Evolutionary conservation across 2,888 invertebrate genomes (phyloP).

Genomic region (Trisateles emortualis): DNA sequence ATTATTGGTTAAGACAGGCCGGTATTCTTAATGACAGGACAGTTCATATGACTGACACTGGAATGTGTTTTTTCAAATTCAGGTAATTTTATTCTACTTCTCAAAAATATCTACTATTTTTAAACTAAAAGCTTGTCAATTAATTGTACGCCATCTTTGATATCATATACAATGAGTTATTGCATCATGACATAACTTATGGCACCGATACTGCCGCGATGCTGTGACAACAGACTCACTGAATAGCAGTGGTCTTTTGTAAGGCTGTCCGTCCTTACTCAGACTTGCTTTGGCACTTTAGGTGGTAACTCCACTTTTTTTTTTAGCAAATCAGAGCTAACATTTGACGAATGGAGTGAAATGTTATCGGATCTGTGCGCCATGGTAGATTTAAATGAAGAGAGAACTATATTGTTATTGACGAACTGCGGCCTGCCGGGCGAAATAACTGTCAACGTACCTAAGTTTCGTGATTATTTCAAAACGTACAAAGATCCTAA

Average conservation of each 20-base stretch:
- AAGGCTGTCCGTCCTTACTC: no score
- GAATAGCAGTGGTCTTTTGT: no score
- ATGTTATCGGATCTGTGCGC: constrained; percentile 63
- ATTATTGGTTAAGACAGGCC: constrained; percentile 77
- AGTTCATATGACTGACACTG: constrained; percentile 77
- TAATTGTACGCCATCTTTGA: no score
- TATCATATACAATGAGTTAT: no score
- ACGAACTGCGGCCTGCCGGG: constrained; percentile 75
- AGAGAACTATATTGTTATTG: constrained; percentile 56
- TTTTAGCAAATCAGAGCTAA: constrained; percentile 72
- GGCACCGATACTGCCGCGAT: no score
- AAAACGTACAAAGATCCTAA: constrained; percentile 44
- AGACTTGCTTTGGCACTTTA: no score
- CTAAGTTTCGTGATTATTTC: constrained; percentile 69
- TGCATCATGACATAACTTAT: no score
- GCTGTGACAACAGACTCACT: no score
- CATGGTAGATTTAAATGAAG: constrained; percentile 53
- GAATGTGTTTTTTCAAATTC: constrained; percentile 51
- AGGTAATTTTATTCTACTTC: constrained; percentile 41
- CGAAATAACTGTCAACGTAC: constrained; percentile 57
- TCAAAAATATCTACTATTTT: no score
- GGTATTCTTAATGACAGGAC: constrained; percentile 72
- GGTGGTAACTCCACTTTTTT: no score
- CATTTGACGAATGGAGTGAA: constrained; percentile 67
- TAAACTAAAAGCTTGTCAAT: no score